phyloP scores from a whole-genome alignment of 2,888 invertebrate genomes.

The Chaetogeoica ovagalla region DNA sequence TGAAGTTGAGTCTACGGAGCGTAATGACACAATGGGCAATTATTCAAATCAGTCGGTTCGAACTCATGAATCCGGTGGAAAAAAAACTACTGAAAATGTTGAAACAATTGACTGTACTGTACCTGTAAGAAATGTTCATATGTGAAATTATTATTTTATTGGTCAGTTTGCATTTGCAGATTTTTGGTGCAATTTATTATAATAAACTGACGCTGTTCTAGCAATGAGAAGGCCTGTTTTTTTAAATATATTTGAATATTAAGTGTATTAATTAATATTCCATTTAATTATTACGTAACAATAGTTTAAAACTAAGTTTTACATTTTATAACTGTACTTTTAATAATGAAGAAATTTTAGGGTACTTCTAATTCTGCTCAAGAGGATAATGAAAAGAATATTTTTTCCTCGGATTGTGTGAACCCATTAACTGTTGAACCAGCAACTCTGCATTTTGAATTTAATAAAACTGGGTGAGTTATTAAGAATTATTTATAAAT shows the following conservation, averaged over 20 bases:
- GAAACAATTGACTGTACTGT: conserved; percentile 41
- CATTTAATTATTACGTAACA: no score
- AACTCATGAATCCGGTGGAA: conserved; percentile 29
- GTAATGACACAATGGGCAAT: conserved; percentile 28
- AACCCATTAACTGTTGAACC: conserved; percentile 46
- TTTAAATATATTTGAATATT: neutral
- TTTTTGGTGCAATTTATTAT: neutral
- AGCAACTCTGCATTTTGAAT: conserved; percentile 38
- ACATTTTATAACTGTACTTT: neutral
- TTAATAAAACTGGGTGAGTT: conserved; percentile 43
- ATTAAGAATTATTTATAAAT: neutral
- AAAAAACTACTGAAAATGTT: conserved; percentile 46
- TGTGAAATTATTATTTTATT: neutral
- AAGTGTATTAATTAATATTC: no score
- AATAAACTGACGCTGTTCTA: neutral
- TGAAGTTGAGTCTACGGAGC: conserved; percentile 34
- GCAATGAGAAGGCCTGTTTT: neutral
- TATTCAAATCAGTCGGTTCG: conserved; percentile 16
- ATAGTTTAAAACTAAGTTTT: no score
- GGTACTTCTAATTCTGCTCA: conserved; percentile 27
- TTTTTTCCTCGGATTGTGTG: conserved; percentile 32
- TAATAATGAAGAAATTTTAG: conserved; percentile 2
- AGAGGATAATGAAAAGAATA: conserved; percentile 33
- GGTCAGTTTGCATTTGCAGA: neutral
- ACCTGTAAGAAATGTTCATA: conserved; percentile 21